phyloP scores from a whole-genome alignment of 1,140 invertebrate species.

The Coenobita brevimanus region DNA sequence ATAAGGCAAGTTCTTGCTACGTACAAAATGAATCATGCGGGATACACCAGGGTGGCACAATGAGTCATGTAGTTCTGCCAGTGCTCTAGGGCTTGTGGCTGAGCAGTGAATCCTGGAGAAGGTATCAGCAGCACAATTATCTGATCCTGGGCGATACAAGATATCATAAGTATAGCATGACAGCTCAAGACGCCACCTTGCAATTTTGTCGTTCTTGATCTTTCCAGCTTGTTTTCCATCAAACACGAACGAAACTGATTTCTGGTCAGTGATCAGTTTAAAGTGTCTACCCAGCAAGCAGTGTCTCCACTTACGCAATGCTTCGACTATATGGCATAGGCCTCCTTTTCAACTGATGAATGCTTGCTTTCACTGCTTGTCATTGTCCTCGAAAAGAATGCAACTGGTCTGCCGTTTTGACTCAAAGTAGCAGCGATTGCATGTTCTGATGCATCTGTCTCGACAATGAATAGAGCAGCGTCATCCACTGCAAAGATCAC shows the following conservation, averaged over 20 bases:
- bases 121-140: constrained; percentile 70
- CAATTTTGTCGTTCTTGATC: constrained; percentile 69
- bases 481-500: constrained; percentile 17
- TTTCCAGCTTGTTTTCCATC: constrained; percentile 52
- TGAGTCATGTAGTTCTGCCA: constrained; percentile 53
- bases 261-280: constrained; percentile 68
- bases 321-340: constrained; percentile 66
- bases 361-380: constrained; percentile 7
- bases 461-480: neutral
- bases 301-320: constrained; percentile 49
- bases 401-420: constrained; percentile 55
- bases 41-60: constrained; percentile 32
- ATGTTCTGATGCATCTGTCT: constrained; percentile 59
- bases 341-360: constrained; percentile 66
- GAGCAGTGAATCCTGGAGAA: constrained; percentile 65
- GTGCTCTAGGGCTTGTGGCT: constrained; percentile 68
- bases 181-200: constrained; percentile 69
- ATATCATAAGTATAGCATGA: constrained; percentile 69
- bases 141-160: constrained; percentile 69
- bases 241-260: constrained; percentile 67
- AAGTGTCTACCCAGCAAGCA: constrained; percentile 63
- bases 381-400: constrained; percentile 65
- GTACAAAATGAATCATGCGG: constrained; percentile 41
- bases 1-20: constrained; percentile 10
- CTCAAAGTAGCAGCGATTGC: constrained; percentile 67